phyloP scores from a whole-genome alignment of 2,113 vertebrate genomes.

The Seriola rivoliana region DNA sequence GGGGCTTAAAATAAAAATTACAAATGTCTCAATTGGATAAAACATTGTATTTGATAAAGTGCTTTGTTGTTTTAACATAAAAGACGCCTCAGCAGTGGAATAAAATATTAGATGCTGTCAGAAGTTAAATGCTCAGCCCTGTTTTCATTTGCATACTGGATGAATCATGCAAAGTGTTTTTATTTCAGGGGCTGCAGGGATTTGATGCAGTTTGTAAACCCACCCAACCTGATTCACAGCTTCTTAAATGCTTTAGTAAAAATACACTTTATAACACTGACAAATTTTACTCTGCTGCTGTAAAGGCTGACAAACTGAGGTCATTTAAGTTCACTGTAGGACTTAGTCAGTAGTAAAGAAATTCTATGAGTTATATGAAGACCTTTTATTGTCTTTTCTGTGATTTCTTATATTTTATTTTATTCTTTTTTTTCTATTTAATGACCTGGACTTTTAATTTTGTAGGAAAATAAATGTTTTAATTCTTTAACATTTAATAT shows the following conservation, averaged over 20 bases:
- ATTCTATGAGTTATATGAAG: too few species aligned
- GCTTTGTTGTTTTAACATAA: not conserved
- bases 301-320: not conserved
- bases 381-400: not conserved
- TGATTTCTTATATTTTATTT: not conserved
- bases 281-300: not conserved
- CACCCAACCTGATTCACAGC: not conserved
- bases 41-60: not conserved
- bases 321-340: not conserved
- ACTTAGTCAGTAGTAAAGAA: not conserved
- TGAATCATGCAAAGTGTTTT: not conserved
- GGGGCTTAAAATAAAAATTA: not conserved
- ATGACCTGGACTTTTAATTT: not conserved
- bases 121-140: not conserved
- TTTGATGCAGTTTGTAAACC: not conserved
- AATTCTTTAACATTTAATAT: too few species aligned
- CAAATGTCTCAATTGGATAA: not conserved
- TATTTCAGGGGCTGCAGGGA: not conserved
- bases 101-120: conserved; percentile 1
- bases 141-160: not conserved
- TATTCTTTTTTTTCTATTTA: not conserved
- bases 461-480: not conserved
- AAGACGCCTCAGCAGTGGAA: not conserved
- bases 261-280: not conserved
- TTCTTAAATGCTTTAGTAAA: not conserved